Evolutionary conservation across 2,888 invertebrate species (phyloP), one percentile per base, ranked within the genome.

Genomic region (Fragum sueziense): DNA sequence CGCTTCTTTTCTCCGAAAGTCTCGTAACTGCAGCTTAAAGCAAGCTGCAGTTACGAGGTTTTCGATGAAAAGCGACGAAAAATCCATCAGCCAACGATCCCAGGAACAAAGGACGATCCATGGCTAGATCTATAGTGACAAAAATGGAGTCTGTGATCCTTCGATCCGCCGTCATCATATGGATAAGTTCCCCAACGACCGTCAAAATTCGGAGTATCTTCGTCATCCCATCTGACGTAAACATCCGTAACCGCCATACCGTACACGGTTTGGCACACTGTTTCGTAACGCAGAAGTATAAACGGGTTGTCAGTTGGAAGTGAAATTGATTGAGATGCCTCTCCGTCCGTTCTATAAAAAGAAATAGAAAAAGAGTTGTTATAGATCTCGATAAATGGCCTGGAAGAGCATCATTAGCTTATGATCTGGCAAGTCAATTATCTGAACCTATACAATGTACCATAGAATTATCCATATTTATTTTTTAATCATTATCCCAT

Each of bases 161-260:
- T 47, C 1, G 47, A n/a, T 11, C 62, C 70, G 4, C 75, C 70
- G 52, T 70, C 70, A n/a, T 76, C 75, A 27, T 34, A 62, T 17
- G 75, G 75, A 34, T 76, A 65, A 17, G 33, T 65, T 34, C 75
- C 75, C 33, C 33, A 52, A 14, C 47, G 61, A 20, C 20, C n/a
- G 27, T 70, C 75, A 27, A 25, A 29, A 65, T 76, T 76, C n/a
- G 17, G n/a, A 20, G 47, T 29, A 68, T 70, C 70, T 47, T 70
- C 70, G 25, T 76, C 70, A 51, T 76, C 75, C 75, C 75, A 76
- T 34, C 62, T 34, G 14, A 76, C 52, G 34, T 25, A 76, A 3
- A 62, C n/a, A n/a, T 76, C 51, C 17, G 41, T 47, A 6, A 37
- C 9, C 17, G 57, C 52, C 76, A 76, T 71, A 11, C 52, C 51